Conservation (phyloP, 2,888 invertebrate genomes). For the Dynastes hyllus region DNA sequence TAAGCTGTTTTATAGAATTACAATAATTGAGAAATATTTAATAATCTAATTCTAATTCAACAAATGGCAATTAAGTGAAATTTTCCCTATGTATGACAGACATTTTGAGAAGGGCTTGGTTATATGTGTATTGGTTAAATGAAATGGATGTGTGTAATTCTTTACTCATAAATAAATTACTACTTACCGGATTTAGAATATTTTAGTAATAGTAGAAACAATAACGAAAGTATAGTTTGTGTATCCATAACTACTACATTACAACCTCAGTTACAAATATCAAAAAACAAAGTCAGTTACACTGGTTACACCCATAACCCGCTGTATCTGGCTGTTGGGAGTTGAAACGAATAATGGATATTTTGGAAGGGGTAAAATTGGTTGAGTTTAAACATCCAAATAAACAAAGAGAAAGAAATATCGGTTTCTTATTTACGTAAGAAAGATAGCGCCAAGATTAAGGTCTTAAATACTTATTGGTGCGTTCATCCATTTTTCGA, state of each 20-base stretch:
- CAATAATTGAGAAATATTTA: not conserved
- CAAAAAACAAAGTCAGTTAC: conserved; percentile 55
- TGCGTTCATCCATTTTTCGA: conserved; percentile 9
- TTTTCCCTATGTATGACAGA: conserved; percentile 23
- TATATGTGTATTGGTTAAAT: conserved; percentile 5
- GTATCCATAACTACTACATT: conserved; percentile 59
- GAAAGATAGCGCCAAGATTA: conserved; percentile 32
- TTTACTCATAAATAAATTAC: not conserved
- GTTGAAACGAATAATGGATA: conserved; percentile 36
- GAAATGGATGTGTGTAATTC: too few species aligned
- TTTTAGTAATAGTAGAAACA: conserved; percentile 54
- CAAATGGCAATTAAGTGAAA: conserved; percentile 2
- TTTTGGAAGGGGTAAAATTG: conserved; percentile 35
- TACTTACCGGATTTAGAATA: conserved; percentile 40
- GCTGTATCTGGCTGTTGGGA: not conserved
- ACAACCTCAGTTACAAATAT: conserved; percentile 29
- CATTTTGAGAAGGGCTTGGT: conserved; percentile 49
- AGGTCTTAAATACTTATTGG: not conserved
- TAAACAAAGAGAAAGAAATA: conserved; percentile 43
- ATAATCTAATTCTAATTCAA: not conserved
- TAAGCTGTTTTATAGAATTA: not conserved
- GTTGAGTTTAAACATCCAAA: conserved; percentile 27
- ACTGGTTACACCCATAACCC: conserved; percentile 60
- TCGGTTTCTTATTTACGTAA: conserved; percentile 7
- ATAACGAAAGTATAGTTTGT: conserved; percentile 56